Evolutionary conservation across 2,888 invertebrate genomes (phyloP).

Genomic region (Metopia argyrocephala): DNA sequence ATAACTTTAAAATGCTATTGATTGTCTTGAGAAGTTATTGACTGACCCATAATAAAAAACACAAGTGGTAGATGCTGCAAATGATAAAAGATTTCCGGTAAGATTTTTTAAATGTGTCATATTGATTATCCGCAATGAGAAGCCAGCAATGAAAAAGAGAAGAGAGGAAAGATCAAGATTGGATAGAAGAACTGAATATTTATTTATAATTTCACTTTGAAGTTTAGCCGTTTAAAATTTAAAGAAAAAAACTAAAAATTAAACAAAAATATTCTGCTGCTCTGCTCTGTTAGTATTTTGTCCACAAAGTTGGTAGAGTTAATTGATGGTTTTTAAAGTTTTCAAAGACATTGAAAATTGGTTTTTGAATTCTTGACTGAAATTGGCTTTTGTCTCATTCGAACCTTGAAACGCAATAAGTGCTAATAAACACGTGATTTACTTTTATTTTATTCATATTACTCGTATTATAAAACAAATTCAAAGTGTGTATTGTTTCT

Average conservation of each 20-base stretch:
- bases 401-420: slow-evolving; percentile 66
- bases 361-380: slow-evolving; percentile 1
- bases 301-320: slow-evolving; percentile 44
- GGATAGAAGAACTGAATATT: slow-evolving; percentile 29
- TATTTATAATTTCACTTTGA: slow-evolving; percentile 36
- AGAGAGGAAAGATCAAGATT: slow-evolving; percentile 47
- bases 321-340: slow-evolving; percentile 56
- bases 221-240: slow-evolving; percentile 33
- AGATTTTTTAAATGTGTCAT: slow-evolving; percentile 41
- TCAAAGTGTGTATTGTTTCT: slow-evolving; percentile 4
- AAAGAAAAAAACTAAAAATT: slow-evolving; percentile 7
- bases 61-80: slow-evolving; percentile 46
- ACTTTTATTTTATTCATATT: slow-evolving; percentile 68
- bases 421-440: slow-evolving; percentile 77
- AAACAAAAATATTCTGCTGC: slow-evolving; percentile 28
- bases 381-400: slow-evolving; percentile 7
- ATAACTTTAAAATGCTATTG: slow-evolving; percentile 15
- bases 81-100: slow-evolving; percentile 58
- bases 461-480: background rate
- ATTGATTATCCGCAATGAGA: slow-evolving; percentile 31
- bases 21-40: slow-evolving; percentile 20
- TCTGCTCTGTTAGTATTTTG: slow-evolving; percentile 31
- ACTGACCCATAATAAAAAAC: background rate
- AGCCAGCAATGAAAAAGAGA: background rate
- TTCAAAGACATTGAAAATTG: slow-evolving; percentile 48